Base-by-base conservation (phyloP, 2,888 invertebrate genomes). In the Agonopterix alstromeriana region DNA sequence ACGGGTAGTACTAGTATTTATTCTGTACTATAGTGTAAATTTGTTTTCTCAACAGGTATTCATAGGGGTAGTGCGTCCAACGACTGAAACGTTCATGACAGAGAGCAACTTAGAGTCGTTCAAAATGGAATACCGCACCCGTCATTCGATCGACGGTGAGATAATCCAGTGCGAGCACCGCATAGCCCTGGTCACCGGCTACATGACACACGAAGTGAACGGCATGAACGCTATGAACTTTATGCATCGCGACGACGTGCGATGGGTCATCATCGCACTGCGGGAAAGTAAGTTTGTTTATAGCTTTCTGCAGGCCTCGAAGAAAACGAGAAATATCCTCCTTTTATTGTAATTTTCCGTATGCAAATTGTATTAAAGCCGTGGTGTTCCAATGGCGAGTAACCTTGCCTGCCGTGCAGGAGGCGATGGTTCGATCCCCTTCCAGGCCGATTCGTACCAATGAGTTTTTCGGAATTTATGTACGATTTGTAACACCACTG, bases 81-180 rank as follows among this genome's bases (percentile, higher is more conserved):
- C 92, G 35, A 61, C 62, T 1, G 92, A 93, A 42, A 90, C 94
- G 36, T 92, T 86, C 58, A 61, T 73, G 49, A 70, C 91, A 5
- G 84, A 87, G 53, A 70, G 65, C 44, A 62, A 58, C 0, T 50
- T 86, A 46, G 83, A 85, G 47, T 58, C 70, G 1, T 77, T 68
- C 61, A 92, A 92, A 50, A 93, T 96, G 84, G 97, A 97, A 73
- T 97, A 97, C 76, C 92, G 95, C 49, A 97, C 97, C 0, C 90
- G 97, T 47, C 97, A 97, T 82, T 90, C 94, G 36, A 91, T 97
- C 43, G 96, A 97, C 75, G 97, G 97, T 0, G 91, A 94, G 54
- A 97, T 98, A 51, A 93, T 97, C 47, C 95, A 94, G 67, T 94
- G 94, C 68, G 97, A 98, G 73, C 96, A 97, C 64, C 92, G 96